Conservation (phyloP, 2,113 vertebrate species). For the Plecotus auritus region DNA sequence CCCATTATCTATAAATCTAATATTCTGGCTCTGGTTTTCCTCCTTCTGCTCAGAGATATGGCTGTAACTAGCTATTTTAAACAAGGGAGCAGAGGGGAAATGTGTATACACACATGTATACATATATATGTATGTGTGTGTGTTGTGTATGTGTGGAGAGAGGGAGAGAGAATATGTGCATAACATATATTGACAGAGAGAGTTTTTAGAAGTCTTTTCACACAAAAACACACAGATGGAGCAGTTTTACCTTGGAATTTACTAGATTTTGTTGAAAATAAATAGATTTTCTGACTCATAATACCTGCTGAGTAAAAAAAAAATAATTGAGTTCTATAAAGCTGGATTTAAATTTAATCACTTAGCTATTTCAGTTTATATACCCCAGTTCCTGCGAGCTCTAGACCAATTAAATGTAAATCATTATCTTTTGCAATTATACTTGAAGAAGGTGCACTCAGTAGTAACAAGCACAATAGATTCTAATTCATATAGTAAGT, state of each 20-base stretch:
- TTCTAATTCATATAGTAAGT: neutral
- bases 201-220: neutral
- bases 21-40: neutral
- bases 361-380: neutral
- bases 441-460: neutral
- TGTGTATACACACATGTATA: neutral
- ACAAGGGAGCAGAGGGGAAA: neutral
- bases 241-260: neutral
- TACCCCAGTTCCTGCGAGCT: neutral
- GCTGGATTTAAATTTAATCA: conserved; percentile 3
- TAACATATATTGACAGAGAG: neutral
- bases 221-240: neutral
- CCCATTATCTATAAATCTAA: neutral
- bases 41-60: neutral
- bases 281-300: neutral
- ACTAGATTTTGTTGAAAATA: neutral
- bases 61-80: neutral
- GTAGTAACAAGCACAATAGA: neutral
- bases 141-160: neutral
- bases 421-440: neutral
- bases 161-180: neutral
- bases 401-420: neutral
- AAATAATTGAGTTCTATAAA: neutral
- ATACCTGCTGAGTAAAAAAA: neutral
- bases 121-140: neutral